phyloP scores from a whole-genome alignment of 2,888 invertebrate genomes.

The Trimorus sp. region DNA sequence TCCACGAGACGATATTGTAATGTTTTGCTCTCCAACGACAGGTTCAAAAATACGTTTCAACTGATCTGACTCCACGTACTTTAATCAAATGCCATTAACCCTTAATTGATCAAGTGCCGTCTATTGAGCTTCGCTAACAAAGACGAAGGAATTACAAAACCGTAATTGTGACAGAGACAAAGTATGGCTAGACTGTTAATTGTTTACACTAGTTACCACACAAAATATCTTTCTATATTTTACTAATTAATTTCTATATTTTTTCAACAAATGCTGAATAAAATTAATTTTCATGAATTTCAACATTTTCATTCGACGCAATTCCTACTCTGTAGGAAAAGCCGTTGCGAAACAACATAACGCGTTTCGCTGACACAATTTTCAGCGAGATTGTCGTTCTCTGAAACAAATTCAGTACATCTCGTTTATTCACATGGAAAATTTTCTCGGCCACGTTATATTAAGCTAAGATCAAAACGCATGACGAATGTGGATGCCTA shows the following conservation, averaged over 20 bases:
- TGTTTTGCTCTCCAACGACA: not conserved
- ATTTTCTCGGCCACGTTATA: conserved; percentile 8
- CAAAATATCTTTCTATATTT: no score
- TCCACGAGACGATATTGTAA: not conserved
- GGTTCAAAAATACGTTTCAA: conserved; percentile 13
- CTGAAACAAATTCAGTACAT: conserved; percentile 9
- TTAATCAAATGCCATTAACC: conserved; percentile 51
- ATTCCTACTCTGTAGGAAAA: not conserved
- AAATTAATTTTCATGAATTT: no score
- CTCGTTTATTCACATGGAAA: conserved; percentile 15
- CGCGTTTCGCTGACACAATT: not conserved
- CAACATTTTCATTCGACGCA: not conserved
- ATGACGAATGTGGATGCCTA: conserved; percentile 14
- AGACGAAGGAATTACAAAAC: conserved; percentile 7
- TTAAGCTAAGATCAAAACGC: conserved; percentile 23
- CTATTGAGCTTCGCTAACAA: conserved; percentile 15
- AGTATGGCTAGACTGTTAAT: not conserved
- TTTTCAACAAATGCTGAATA: no score
- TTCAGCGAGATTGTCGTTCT: not conserved
- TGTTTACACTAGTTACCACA: not conserved
- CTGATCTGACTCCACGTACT: conserved; percentile 19
- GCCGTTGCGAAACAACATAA: no score
- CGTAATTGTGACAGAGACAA: not conserved
- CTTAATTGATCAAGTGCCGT: conserved; percentile 45
- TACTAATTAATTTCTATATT: no score